Conservation (phyloP, 2,888 invertebrate genomes). For the Noctua comes region DNA sequence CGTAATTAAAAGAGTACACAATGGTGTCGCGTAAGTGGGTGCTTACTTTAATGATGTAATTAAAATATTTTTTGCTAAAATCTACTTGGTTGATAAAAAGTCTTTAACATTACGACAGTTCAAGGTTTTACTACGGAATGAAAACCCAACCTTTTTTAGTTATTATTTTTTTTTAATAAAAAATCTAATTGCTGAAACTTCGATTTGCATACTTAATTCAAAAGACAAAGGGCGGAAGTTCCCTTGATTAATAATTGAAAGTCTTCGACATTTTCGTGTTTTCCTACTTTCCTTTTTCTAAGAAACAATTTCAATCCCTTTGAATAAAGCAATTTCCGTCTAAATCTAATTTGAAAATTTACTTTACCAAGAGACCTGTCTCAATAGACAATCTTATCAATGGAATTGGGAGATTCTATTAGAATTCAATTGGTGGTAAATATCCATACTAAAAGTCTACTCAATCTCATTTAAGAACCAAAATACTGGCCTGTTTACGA, state of each 20-base stretch:
- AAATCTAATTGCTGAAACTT: not conserved
- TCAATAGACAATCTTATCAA: slow-evolving; percentile 1
- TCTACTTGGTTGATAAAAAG: not conserved
- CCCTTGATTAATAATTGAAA: slow-evolving; percentile 29
- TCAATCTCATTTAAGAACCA: not conserved
- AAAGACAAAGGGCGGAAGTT: slow-evolving; percentile 9
- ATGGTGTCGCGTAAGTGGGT: not conserved
- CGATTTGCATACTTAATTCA: slow-evolving; percentile 27
- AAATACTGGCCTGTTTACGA: slow-evolving; percentile 2
- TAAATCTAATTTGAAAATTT: slow-evolving; percentile 23
- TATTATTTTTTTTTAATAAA: not conserved
- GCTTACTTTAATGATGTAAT: slow-evolving; percentile 1
- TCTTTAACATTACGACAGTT: not conserved
- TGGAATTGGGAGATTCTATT: not conserved
- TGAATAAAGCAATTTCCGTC: slow-evolving; percentile 5
- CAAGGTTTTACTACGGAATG: not conserved
- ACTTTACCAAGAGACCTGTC: not conserved
- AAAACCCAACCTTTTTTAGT: not conserved
- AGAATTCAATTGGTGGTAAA: not conserved
- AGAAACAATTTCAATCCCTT: slow-evolving; percentile 9
- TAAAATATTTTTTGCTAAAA: slow-evolving; percentile 1
- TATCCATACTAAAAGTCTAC: not conserved
- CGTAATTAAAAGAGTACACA: not conserved
- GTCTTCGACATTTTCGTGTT: slow-evolving; percentile 7
- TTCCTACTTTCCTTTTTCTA: slow-evolving; percentile 1